phyloP scores from a whole-genome alignment of 2,888 invertebrate species.

The Vanessa cardui region DNA sequence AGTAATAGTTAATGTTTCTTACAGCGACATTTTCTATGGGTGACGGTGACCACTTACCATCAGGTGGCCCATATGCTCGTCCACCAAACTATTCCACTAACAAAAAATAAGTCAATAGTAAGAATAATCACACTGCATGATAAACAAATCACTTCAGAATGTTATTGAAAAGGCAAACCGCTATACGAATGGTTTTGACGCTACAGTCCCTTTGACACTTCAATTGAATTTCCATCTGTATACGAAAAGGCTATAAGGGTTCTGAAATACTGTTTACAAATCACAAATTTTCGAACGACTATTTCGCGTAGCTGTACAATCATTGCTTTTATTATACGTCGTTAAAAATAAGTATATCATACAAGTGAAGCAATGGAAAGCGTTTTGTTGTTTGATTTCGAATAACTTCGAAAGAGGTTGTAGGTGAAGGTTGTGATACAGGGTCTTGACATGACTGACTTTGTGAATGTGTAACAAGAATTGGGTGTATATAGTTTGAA shows the following conservation, averaged over 20 bases:
- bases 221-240: slow-evolving; percentile 43
- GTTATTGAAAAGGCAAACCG: slow-evolving; percentile 55
- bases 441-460: slow-evolving; percentile 20
- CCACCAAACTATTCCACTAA: too few relatives aligned
- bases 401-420: background rate
- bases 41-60: too few relatives aligned
- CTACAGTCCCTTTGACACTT: slow-evolving; percentile 53
- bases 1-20: too few relatives aligned
- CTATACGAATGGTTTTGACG: slow-evolving; percentile 62
- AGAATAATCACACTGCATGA: too few relatives aligned
- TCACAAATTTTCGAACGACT: slow-evolving; percentile 21
- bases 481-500: background rate
- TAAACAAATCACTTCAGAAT: slow-evolving; percentile 37
- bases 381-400: background rate
- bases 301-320: background rate
- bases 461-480: slow-evolving; percentile 26
- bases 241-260: slow-evolving; percentile 46
- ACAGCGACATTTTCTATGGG: too few relatives aligned
- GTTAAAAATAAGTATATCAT: background rate
- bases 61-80: too few relatives aligned
- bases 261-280: slow-evolving; percentile 27
- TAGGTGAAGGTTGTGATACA: slow-evolving; percentile 14
- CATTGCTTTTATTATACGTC: background rate
- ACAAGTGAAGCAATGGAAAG: background rate
- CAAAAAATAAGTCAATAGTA: too few relatives aligned